phyloP scores from a whole-genome alignment of 2,888 invertebrate genomes.

The Troilus luridus region DNA sequence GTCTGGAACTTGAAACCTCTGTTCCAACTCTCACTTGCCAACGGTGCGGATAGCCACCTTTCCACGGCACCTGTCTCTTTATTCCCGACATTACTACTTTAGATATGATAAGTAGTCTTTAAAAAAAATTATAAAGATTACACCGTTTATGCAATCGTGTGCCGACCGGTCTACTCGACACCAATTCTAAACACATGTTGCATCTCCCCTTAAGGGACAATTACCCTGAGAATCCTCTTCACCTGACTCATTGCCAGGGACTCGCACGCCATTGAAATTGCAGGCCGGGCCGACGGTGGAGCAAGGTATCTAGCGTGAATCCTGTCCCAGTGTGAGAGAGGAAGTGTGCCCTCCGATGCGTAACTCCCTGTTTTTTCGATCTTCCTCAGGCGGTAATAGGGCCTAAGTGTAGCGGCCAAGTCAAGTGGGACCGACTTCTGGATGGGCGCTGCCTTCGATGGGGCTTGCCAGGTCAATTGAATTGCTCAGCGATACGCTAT shows the following conservation, averaged over 20 bases:
- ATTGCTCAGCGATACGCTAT: background rate
- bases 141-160: background rate
- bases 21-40: background rate
- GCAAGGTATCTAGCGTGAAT: constrained; percentile 39
- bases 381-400: constrained; percentile 35
- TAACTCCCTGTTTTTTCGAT: constrained; percentile 35
- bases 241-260: constrained; percentile 15
- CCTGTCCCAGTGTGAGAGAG: constrained; percentile 48
- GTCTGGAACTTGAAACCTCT: background rate
- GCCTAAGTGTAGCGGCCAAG: background rate
- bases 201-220: background rate
- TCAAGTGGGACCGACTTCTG: constrained; percentile 62
- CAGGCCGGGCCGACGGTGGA: background rate
- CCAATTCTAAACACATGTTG: background rate
- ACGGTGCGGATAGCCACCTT: background rate
- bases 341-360: constrained; percentile 40
- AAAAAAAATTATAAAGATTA: background rate
- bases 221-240: constrained; percentile 29
- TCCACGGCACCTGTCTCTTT: background rate
- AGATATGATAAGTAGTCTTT: background rate
- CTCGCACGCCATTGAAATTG: constrained; percentile 41
- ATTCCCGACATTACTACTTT: background rate
- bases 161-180: background rate
- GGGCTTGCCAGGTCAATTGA: constrained; percentile 1
- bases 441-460: background rate